Base-by-base conservation (phyloP, 2,888 invertebrate species). In the Notocelia uddmanniana region DNA sequence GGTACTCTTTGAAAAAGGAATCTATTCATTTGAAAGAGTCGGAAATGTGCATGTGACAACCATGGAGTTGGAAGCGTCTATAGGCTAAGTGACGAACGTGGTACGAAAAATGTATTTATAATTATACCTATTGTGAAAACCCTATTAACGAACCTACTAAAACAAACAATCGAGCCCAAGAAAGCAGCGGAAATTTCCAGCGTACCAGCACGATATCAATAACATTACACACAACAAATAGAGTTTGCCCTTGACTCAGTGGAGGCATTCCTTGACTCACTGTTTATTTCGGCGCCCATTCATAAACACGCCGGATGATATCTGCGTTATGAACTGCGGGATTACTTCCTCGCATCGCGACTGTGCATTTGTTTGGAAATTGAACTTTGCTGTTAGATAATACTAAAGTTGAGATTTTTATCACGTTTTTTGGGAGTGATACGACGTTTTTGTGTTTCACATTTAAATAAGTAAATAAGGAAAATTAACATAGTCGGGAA, bases 261-360 rank as follows among this genome's bases (percentile, higher is more conserved):
- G 58, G 41, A 67, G 67, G 72, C 37, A 62, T 71, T 31, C 59
- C 69, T 45, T 71, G 70, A 71, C 45, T 71, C 71, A 71, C 45
- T 60, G 71, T 45, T 54, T 67, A 71, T 71, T 71, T 59, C 54
- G 13, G 59, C 10, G 31, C 19, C 50, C 71, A 71, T 71, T 71
- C 66, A 71, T 66, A 59, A 66, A 66, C 66, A 59, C 1, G 15
- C n/a, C 26, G 6, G 41, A 31, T 60, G 54, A 58, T 69, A 69
- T 54, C 45, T 60, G 54, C 57, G 18, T 18, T 63, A 58, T 59
- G 41, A 37, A 37, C 37, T 23, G 19, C n/a, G 8, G 19, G 13
- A 13, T 52, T 9, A 31, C 13, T 50, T 31, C 10, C 23, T 60
- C 45, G 23, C 45, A 23, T 55, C 55, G 8, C 26, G n/a, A 1